These are phyloP conservation scores for Catharus bicknelli DNA, from an alignment of 2,113 vertebrate genomes.

Conservation along the genomic window DNA sequence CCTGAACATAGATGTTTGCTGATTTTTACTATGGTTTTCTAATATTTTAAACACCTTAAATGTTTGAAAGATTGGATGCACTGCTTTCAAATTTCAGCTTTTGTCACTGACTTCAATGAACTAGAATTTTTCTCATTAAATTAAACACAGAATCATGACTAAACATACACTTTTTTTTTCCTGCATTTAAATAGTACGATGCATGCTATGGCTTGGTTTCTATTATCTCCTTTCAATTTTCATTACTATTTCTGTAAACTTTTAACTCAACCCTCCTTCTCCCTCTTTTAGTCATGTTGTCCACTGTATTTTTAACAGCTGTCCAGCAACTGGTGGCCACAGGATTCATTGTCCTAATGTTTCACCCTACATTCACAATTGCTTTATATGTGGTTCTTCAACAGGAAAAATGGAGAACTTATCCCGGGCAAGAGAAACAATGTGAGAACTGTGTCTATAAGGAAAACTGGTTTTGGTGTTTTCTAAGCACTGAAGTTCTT, in stretches of 20 bases:
- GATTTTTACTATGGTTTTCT: neutral
- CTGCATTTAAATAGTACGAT: neutral
- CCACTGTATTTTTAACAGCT: neutral
- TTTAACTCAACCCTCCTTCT: neutral
- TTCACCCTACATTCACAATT: neutral
- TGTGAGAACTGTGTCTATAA: neutral
- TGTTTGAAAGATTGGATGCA: neutral
- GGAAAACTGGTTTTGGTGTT: neutral
- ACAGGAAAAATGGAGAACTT: neutral
- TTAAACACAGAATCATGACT: neutral
- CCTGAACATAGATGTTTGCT: neutral
- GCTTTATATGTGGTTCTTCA: neutral
- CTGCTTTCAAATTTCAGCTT: neutral
- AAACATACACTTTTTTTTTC: neutral
- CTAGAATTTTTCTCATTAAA: neutral
- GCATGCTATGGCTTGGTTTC: neutral
- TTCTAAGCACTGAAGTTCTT: neutral
- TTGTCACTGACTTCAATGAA: neutral
- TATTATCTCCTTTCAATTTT: neutral
- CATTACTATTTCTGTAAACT: neutral
- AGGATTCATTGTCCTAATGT: neutral
- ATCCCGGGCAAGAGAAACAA: rapidly evolving
- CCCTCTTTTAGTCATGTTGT: neutral
- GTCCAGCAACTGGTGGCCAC: neutral
- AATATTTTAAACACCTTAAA: neutral